phyloP scores from a whole-genome alignment of 2,888 invertebrate genomes.

The Germaria angustata region DNA sequence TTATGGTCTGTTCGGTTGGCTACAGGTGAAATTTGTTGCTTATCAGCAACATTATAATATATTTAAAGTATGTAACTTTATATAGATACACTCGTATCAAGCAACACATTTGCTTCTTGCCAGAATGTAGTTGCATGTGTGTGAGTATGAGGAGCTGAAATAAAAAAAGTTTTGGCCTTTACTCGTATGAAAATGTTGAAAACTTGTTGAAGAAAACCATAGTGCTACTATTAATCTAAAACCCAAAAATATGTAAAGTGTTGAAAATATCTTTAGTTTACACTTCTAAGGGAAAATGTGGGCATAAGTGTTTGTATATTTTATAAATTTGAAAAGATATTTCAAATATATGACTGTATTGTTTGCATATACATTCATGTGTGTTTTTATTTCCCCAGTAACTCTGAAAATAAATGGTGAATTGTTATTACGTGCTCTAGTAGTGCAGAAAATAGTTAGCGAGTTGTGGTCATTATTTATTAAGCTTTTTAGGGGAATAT shows the following conservation, averaged over 20 bases:
- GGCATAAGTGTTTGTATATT: not conserved
- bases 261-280: not conserved
- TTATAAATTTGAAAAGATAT: conserved; percentile 43
- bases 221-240: not conserved
- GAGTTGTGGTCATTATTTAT: too few species aligned
- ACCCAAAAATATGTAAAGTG: not conserved
- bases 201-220: not conserved
- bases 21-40: not conserved
- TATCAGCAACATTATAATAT: not conserved
- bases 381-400: too few species aligned
- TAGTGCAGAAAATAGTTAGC: too few species aligned
- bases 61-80: not conserved
- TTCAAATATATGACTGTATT: too few species aligned
- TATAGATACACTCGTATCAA: not conserved
- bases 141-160: not conserved
- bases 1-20: not conserved
- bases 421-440: too few species aligned
- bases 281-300: not conserved
- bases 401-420: too few species aligned
- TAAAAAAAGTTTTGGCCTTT: not conserved
- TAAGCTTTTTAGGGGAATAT: too few species aligned
- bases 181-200: not conserved
- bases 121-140: not conserved
- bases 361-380: too few species aligned
- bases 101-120: not conserved